phyloP scores from a whole-genome alignment of 1,140 invertebrate species.

The Drosophila yakuba region DNA sequence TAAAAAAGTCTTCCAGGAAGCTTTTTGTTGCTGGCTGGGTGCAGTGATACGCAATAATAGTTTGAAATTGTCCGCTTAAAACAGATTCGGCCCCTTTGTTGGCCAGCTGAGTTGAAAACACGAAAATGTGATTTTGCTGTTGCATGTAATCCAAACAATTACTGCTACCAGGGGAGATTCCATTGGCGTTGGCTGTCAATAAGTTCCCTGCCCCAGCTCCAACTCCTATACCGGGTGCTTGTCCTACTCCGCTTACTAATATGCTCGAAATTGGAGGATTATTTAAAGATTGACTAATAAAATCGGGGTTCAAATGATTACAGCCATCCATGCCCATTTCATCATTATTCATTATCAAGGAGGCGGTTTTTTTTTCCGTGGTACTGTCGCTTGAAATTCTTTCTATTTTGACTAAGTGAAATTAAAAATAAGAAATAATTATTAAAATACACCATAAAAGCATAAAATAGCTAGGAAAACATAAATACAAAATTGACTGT shows the following conservation, averaged over 20 bases:
- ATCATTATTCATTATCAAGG: slow-evolving; percentile 40
- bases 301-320: slow-evolving; percentile 45
- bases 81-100: slow-evolving; percentile 98
- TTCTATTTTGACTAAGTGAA: slow-evolving; percentile 61
- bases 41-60: slow-evolving; percentile 97
- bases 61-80: slow-evolving; percentile 93
- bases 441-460: not conserved
- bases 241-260: not conserved
- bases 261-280: slow-evolving; percentile 23
- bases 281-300: slow-evolving; percentile 39
- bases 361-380: slow-evolving; percentile 38
- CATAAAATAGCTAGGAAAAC: not conserved
- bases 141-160: slow-evolving; percentile 89
- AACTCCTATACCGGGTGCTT: slow-evolving; percentile 2
- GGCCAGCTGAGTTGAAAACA: slow-evolving; percentile 96
- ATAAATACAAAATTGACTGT: no score
- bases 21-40: slow-evolving; percentile 97
- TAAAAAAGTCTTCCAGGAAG: slow-evolving; percentile 93
- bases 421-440: not conserved
- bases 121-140: slow-evolving; percentile 99
- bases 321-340: slow-evolving; percentile 44
- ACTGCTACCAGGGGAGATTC: slow-evolving; percentile 69
- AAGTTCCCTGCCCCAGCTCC: slow-evolving; percentile 43
- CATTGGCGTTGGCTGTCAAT: slow-evolving; percentile 84
- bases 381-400: slow-evolving; percentile 22